A percentile compares a stretch with the other conserved stretches of the same genome.
phyloP scores from a whole-genome alignment of 2,888 invertebrate genomes.

The Xanthia togata region DNA sequence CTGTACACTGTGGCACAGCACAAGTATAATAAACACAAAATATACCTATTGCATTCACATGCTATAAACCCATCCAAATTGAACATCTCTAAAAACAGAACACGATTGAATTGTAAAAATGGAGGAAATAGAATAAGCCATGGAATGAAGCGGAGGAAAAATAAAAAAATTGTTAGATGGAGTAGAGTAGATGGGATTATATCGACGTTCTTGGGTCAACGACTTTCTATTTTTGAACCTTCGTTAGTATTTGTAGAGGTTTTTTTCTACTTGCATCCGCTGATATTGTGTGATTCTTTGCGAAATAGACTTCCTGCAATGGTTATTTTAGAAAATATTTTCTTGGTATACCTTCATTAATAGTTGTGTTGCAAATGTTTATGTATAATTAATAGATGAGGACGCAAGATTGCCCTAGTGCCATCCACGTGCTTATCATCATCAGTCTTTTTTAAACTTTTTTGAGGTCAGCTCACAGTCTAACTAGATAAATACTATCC shows the following conservation, averaged over 20 bases:
- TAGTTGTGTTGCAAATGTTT: background rate
- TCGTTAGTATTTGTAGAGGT: background rate
- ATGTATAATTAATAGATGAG: background rate
- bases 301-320: background rate
- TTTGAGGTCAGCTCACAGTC: background rate
- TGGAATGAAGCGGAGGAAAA: constrained; percentile 27
- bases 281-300: background rate
- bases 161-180: constrained; percentile 30
- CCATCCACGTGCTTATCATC: no score
- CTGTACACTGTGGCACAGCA: background rate
- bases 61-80: constrained; percentile 1
- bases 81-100: constrained; percentile 22
- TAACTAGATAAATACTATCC: no score
- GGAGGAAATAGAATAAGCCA: constrained; percentile 49
- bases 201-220: constrained; percentile 28
- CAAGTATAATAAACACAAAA: background rate
- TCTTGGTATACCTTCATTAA: background rate
- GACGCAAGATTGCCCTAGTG: background rate
- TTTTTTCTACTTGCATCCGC: background rate
- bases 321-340: background rate
- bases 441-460: no score
- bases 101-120: constrained; percentile 42
- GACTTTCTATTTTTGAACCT: constrained; percentile 32
- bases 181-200: constrained; percentile 40
- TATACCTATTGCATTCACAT: background rate